These are phyloP conservation scores for Altica lythri DNA, from an alignment of 2,888 invertebrate genomes.

Conservation along the genomic window DNA sequence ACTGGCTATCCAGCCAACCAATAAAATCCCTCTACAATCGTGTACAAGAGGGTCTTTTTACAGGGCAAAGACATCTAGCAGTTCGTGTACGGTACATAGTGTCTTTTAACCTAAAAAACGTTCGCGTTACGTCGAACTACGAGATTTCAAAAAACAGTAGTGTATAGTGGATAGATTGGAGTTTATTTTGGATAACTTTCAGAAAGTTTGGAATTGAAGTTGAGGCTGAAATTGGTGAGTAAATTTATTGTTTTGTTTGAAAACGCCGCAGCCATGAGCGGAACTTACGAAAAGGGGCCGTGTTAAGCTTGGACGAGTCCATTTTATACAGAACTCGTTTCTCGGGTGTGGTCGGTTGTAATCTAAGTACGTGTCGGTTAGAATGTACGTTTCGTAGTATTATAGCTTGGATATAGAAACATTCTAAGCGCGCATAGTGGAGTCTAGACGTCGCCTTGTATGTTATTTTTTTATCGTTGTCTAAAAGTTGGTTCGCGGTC, in stretches of 20 bases:
- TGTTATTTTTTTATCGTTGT: constrained; percentile 37
- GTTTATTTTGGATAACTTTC: constrained; percentile 31
- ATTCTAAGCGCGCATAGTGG: constrained; percentile 38
- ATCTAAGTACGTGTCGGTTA: constrained; percentile 29
- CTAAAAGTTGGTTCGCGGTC: too few species aligned
- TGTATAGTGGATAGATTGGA: constrained; percentile 20
- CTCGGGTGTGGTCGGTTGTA: constrained; percentile 49
- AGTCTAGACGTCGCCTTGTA: constrained; percentile 44
- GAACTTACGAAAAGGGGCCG: constrained; percentile 46
- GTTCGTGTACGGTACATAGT: constrained; percentile 39
- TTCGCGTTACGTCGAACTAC: constrained; percentile 26
- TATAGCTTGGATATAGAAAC: too few species aligned
- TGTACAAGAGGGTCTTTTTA: constrained; percentile 45
- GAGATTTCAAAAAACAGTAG: constrained; percentile 18
- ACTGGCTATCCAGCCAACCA: constrained; percentile 44
- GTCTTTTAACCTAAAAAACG: constrained; percentile 34
- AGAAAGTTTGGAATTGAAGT: constrained; percentile 9
- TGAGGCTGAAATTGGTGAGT: constrained; percentile 26
- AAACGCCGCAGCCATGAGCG: constrained; percentile 50
- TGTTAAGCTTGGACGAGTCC: constrained; percentile 49
- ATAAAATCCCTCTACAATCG: constrained; percentile 41
- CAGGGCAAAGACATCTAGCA: constrained; percentile 46
- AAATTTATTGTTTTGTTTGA: constrained; percentile 33
- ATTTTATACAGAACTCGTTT: constrained; percentile 45
- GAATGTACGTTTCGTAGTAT: constrained; percentile 33